Evolutionary conservation across 1,140 invertebrate genomes (phyloP), one percentile per base, ranked within the genome.

Genomic region (Linepithema humile): DNA sequence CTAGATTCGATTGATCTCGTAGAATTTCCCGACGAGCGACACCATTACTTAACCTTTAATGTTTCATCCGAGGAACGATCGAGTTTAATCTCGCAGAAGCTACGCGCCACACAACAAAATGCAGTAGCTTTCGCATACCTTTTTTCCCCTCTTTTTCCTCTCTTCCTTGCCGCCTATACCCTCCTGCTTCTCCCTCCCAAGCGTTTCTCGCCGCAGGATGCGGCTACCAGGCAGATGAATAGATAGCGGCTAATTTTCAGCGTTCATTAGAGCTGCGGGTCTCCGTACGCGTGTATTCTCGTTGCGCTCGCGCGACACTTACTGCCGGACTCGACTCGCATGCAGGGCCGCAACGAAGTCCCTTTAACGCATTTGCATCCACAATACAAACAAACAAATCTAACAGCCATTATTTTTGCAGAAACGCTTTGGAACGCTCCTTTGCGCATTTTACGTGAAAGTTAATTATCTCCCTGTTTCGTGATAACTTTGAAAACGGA

Each of bases 201-300:
- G 70, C 60, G 80, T 82, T 86, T 80, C 85, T 87, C 82, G 67
- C 77, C 59, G 82, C 73, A 84, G 82, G 87, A 88, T 83, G 80
- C 89, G 67, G 74, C 88, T 86, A 86, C 85, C 82, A 86, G 82
- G 82, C 88, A 89, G 90, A 92, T 92, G 91, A 92, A 92, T 92
- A 92, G 91, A 92, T 92, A 92, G 90, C 87, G 88, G 87, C 89
- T 92, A 92, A 92, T 92, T 91, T 91, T 89, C 90, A 88, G 77
- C 87, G 90, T 92, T 92, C 92, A 92, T 92, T 92, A 92, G 85
- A 90, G 88, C 87, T 60, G 73, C 67, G 65, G 53, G 55, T 87
- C 75, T 85, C 48, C 45, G 59, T 88, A 85, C 82, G 85, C 85
- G 74, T 82, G 85, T 85, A 83, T 64, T 74, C 87, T 78, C 78